Percentiles rank a stretch among this genome's conserved stretches.
These are phyloP conservation scores for Calephelis perditalis DNA, from an alignment of 2,888 invertebrate genomes.

Conservation along the genomic window DNA sequence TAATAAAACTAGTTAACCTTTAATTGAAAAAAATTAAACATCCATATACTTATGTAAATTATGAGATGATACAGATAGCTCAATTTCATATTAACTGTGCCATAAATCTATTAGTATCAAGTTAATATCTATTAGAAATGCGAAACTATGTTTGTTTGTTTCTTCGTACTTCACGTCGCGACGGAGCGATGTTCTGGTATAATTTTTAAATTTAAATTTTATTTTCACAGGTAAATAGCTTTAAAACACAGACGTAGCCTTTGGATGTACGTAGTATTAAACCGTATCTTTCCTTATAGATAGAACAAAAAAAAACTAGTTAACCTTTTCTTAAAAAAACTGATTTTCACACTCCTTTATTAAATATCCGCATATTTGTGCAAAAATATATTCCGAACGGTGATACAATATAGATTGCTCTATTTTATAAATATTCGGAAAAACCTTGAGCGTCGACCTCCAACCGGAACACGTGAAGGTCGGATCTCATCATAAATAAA, in stretches of 20 bases:
- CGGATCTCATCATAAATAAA: conserved; percentile 22
- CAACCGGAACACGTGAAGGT: conserved; percentile 33
- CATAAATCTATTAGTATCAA: conserved; percentile 26
- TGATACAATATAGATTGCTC: conserved; percentile 25
- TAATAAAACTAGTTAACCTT: too few relatives aligned
- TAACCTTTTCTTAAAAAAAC: conserved; percentile 1
- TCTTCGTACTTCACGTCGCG: too few relatives aligned
- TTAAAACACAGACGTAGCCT: too few relatives aligned
- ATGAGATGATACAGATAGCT: conserved; percentile 22
- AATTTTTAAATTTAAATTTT: too few relatives aligned
- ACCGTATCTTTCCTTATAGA: too few relatives aligned
- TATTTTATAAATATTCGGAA: conserved; percentile 25
- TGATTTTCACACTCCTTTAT: background rate
- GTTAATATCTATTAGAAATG: conserved; percentile 15
- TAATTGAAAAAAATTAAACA: too few relatives aligned
- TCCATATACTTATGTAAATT: too few relatives aligned
- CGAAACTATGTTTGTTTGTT: too few relatives aligned
- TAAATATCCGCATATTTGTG: conserved; percentile 3
- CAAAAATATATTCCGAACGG: conserved; percentile 1
- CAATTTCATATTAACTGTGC: conserved; percentile 24
- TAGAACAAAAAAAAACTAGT: background rate
- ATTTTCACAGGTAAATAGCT: too few relatives aligned
- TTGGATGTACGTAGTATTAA: too few relatives aligned
- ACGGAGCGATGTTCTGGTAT: too few relatives aligned
- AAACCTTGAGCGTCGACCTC: conserved; percentile 30